Base-by-base conservation (phyloP, 2,113 vertebrate genomes). In the Orycteropus afer region DNA sequence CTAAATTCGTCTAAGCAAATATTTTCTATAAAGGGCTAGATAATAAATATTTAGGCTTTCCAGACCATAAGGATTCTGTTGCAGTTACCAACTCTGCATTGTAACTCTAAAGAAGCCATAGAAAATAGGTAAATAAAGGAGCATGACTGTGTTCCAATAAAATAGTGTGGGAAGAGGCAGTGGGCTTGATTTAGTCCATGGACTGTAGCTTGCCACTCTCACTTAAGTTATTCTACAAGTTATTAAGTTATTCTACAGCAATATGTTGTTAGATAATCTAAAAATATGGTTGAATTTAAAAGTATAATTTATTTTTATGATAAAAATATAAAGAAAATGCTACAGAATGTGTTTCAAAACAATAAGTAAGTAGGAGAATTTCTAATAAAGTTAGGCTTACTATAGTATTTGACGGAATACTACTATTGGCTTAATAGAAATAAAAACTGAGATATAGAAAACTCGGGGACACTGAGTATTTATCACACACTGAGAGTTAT, bases 1-100 rank as follows among this genome's bases (percentile, higher is more conserved):
- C n/a, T 90, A 82, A 83, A 34, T 93, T n/a, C 37, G 57, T 83
- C 59, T 91, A 86, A 45, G 53, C 63, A 95, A 67, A 84, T 8
- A 90, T 90, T 93, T 95, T 87, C 81, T 85, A 22, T 61, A 55
- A 95, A 94, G 20, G 67, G 37, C 42, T 34, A 49, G 20, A 47
- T 84, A 94, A 40, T 92, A 90, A 93, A 96, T 87, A 87, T 90
- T 90, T 81, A 94, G 42, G 32, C 42, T 45, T 69, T 74, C 15
- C 76, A 76, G 49, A 29, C 78, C 61, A 78, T 79, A 74, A 76
- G 40, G 29, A 94, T 63, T 91, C 53, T 89, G 15, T n/a, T 93
- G 47, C 20, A 94, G 51, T 51, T 47, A 76, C 51, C 55, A 85
- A 14, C 7, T 65, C 59, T 49, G 2, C 29, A 57, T 1, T 51